Conservation (phyloP, 2,113 vertebrate species). For the Patagioenas fasciata region DNA sequence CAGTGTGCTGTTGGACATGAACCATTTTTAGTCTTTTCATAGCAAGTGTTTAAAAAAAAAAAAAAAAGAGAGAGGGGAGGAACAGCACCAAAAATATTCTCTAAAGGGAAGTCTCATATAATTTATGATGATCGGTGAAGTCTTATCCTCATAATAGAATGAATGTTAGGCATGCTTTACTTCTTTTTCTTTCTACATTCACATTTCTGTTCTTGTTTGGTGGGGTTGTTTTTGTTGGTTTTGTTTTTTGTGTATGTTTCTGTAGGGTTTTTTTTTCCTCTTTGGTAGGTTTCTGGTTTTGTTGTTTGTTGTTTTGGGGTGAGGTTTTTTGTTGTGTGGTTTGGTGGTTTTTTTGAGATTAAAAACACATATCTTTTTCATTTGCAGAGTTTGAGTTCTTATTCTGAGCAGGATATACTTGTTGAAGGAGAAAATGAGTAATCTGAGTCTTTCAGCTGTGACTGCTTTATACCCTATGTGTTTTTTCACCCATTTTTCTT, state of each 20-base stretch:
- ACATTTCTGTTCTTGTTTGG: background rate
- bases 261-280: too few relatives aligned
- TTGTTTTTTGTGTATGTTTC: too few relatives aligned
- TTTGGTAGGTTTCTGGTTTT: background rate
- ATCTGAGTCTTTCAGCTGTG: background rate
- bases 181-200: background rate
- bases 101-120: accelerated
- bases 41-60: background rate
- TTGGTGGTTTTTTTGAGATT: background rate
- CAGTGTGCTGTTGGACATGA: background rate
- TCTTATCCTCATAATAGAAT: background rate
- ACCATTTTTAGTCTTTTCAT: background rate
- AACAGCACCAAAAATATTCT: background rate
- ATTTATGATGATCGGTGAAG: background rate
- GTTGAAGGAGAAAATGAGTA: slow-evolving; percentile 42
- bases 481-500: slow-evolving; percentile 1
- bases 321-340: too few relatives aligned
- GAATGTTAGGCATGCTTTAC: background rate
- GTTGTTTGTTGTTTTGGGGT: too few relatives aligned
- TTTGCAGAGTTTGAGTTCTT: slow-evolving; percentile 14
- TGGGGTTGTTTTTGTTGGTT: too few relatives aligned
- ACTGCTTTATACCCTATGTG: background rate
- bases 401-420: slow-evolving; percentile 2
- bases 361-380: background rate
- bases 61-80: accelerated